A percentile compares a stretch with the other conserved stretches of the same genome.
Evolutionary conservation across 2,888 invertebrate species (phyloP).

Genomic region (Steinernema carpocapsae): DNA sequence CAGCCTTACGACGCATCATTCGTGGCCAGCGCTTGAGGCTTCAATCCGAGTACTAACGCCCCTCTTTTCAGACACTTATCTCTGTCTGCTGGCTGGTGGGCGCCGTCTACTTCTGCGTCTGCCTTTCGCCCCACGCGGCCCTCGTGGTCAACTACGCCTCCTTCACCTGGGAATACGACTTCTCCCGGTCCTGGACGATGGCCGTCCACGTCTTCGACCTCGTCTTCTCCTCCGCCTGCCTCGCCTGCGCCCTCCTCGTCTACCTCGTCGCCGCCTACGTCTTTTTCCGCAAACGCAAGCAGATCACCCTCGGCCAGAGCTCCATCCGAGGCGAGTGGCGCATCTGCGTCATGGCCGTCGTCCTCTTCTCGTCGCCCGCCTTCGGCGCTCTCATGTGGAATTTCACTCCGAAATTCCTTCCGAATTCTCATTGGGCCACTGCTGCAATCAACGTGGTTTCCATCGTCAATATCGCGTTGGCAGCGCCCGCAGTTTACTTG

Average conservation of each 20-base stretch:
- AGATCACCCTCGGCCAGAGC: neutral
- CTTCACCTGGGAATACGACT: slow-evolving; percentile 1
- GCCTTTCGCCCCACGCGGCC: neutral
- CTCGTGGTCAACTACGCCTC: neutral
- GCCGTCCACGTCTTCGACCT: neutral
- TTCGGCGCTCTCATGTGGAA: slow-evolving; percentile 12
- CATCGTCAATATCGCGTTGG: slow-evolving; percentile 6
- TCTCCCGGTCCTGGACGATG: neutral
- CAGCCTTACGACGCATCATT: too few species aligned
- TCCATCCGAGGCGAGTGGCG: neutral
- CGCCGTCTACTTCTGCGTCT: neutral
- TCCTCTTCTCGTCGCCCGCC: slow-evolving; percentile 15
- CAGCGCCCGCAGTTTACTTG: slow-evolving; percentile 1
- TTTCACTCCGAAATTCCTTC: neutral
- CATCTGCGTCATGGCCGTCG: slow-evolving; percentile 10
- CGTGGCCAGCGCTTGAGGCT: too few species aligned
- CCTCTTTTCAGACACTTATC: neutral
- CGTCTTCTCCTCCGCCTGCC: neutral
- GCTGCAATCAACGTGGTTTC: neutral
- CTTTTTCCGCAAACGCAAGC: neutral
- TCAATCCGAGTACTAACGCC: too few species aligned
- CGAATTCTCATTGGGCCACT: slow-evolving; percentile 3
- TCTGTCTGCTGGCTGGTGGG: neutral
- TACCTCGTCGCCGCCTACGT: slow-evolving; percentile 3
- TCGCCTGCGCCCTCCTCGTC: neutral